Evolutionary conservation across 2,888 invertebrate species (phyloP), one percentile per base, ranked within the genome.

Genomic region (Xestia c-nigrum): DNA sequence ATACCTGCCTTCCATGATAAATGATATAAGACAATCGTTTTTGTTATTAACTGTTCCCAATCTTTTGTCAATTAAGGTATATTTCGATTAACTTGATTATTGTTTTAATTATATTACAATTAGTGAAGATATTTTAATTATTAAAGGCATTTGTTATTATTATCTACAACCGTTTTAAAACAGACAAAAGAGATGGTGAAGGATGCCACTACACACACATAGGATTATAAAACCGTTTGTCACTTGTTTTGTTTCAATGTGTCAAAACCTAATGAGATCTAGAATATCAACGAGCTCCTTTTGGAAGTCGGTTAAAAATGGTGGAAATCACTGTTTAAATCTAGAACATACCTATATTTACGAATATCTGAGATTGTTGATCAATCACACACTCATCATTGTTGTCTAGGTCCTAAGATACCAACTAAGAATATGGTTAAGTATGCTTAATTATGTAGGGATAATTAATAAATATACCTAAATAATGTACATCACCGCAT

Each of bases 11-110:
- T 16, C 24, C 14, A 16, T 31, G 1, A 24, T 31, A 31, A 59
- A 19, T 59, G 7, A 59, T 43, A 1, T 16, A n/a, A 43, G 14
- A 43, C n/a, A 65, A 74, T 59, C 1, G 59, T 21, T 21, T 38
- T 24, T 38, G 61, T 52, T 24, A 67, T 76, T 67, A 40, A 46
- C 12, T 5, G 31, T 24, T 59, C 14, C 40, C 5, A 59, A 67
- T 76, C 24, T 52, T 61, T 9, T 3, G 3, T 52, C 24, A 50
- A 65, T 79, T 78, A n/a, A n/a, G n/a, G n/a, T n/a, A 65, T 59
- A 24, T 57, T 72, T 68, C 40, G 14, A 78, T 77, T 59, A n/a
- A 7, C 14, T 66, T 67, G 14, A 71, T 66, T 40, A 5, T 47
- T 63, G 5, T 61, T 46, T 70, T 4, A 68, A 77, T 57, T 55